Evolutionary conservation across 1,140 invertebrate species (phyloP).

Genomic region (Hestina assimilis): DNA sequence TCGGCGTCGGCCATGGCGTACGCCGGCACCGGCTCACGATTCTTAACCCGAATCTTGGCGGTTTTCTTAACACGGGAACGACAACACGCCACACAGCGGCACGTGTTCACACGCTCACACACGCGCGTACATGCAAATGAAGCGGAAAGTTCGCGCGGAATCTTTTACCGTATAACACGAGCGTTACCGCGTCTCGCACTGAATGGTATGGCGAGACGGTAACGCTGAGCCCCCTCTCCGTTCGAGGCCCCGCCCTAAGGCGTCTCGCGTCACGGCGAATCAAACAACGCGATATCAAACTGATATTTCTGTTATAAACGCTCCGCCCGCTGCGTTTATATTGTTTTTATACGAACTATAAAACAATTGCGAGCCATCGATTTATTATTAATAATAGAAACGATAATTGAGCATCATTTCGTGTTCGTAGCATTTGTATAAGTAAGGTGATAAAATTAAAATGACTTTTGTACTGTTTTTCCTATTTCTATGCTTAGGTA

Average conservation of each 20-base stretch:
- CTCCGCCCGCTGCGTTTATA: constrained; percentile 64
- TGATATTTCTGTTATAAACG: constrained; percentile 66
- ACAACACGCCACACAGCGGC: constrained; percentile 49
- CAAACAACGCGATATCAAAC: constrained; percentile 69
- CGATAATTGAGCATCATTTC: neutral
- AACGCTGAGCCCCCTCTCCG: constrained; percentile 39
- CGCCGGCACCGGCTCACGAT: constrained; percentile 90
- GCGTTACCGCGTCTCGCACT: constrained; percentile 46
- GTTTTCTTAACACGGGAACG: constrained; percentile 61
- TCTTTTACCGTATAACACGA: constrained; percentile 28
- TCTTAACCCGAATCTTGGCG: constrained; percentile 95
- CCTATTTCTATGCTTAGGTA: too few species aligned
- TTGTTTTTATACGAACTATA: constrained; percentile 72
- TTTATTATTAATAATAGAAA: constrained; percentile 20
- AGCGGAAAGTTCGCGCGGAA: constrained; percentile 19
- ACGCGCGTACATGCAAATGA: constrained; percentile 44
- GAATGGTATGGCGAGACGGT: constrained; percentile 45
- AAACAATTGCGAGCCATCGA: constrained; percentile 60
- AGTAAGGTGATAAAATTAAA: too few species aligned
- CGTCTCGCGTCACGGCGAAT: constrained; percentile 70
- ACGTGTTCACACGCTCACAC: constrained; percentile 52
- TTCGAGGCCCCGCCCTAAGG: constrained; percentile 65
- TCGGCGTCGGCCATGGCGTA: constrained; percentile 91
- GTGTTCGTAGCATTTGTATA: neutral
- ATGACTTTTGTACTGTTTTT: too few species aligned